Evolutionary conservation across 2,797 vertebrate species (phyloP).

Genomic region (Manis javanica): DNA sequence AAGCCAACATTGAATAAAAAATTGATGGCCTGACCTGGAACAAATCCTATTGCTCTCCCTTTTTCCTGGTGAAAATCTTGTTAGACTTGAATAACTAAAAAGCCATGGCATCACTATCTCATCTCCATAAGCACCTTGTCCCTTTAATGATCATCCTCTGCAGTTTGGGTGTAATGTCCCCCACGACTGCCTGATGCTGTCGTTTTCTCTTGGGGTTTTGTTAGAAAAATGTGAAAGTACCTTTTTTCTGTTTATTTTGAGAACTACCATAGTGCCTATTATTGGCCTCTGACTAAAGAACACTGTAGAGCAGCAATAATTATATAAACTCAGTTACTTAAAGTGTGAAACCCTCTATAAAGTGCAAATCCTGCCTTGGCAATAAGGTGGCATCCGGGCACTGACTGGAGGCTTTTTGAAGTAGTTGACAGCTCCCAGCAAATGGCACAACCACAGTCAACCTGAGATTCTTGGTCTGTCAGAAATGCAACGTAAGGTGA

Average conservation of each 20-base stretch:
- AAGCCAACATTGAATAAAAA: background rate
- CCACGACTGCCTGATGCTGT: background rate
- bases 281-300: background rate
- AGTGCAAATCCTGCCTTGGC: slow-evolving; percentile 64
- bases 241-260: slow-evolving; percentile 8
- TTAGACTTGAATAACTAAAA: slow-evolving; percentile 28
- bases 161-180: background rate
- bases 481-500: background rate
- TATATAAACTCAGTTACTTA: background rate
- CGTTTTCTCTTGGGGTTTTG: background rate
- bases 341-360: background rate
- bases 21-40: background rate
- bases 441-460: background rate
- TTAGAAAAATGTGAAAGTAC: slow-evolving; percentile 14
- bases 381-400: slow-evolving; percentile 33
- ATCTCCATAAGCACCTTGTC: background rate
- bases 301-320: background rate
- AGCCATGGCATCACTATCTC: background rate
- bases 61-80: background rate
- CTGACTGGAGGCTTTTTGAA: slow-evolving; percentile 31
- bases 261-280: background rate
- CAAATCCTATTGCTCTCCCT: background rate
- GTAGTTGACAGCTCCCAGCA: slow-evolving; percentile 16
- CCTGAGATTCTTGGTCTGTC: slow-evolving; percentile 44
- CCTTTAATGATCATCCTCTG: background rate